A percentile compares a stretch with the other conserved stretches of the same genome.
Conservation (phyloP, 2,888 invertebrate species). For the Sialis lutaria region DNA sequence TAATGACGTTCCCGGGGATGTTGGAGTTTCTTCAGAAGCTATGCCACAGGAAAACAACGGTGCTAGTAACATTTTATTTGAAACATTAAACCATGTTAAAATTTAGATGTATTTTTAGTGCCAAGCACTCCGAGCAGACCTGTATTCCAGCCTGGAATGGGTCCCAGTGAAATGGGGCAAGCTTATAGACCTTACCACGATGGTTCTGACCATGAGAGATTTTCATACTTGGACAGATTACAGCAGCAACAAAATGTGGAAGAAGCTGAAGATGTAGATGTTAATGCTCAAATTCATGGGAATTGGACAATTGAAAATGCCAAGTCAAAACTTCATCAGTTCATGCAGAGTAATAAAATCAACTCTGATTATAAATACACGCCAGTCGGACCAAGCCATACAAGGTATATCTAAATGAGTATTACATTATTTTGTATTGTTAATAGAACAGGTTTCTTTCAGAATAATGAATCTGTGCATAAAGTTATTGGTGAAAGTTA, state of each 20-base stretch:
- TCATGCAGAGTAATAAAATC: constrained; percentile 78
- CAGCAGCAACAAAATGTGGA: constrained; percentile 63
- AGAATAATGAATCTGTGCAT: neutral
- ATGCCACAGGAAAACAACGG: neutral
- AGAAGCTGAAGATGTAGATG: constrained; percentile 87
- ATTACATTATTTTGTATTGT: too few species aligned
- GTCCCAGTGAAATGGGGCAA: constrained; percentile 59
- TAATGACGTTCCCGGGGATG: constrained; percentile 51
- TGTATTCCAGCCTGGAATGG: constrained; percentile 45
- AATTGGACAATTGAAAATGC: constrained; percentile 99
- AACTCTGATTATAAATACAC: constrained; percentile 80
- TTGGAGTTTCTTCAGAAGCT: constrained; percentile 19
- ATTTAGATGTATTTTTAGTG: neutral
- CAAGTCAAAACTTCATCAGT: constrained; percentile 91
- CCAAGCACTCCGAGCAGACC: constrained; percentile 21
- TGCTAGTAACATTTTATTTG: neutral
- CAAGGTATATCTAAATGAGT: constrained; percentile 42
- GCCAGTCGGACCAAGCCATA: constrained; percentile 84
- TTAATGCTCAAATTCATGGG: constrained; percentile 91
- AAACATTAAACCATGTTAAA: neutral
- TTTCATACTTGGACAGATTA: constrained; percentile 58
- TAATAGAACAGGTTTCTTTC: too few species aligned
- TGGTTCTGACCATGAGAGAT: constrained; percentile 19
- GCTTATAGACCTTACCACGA: constrained; percentile 50
- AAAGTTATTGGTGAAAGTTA: neutral